Evolutionary conservation across 2,888 invertebrate species (phyloP).

Genomic region (Macrosoma leucophasiata): DNA sequence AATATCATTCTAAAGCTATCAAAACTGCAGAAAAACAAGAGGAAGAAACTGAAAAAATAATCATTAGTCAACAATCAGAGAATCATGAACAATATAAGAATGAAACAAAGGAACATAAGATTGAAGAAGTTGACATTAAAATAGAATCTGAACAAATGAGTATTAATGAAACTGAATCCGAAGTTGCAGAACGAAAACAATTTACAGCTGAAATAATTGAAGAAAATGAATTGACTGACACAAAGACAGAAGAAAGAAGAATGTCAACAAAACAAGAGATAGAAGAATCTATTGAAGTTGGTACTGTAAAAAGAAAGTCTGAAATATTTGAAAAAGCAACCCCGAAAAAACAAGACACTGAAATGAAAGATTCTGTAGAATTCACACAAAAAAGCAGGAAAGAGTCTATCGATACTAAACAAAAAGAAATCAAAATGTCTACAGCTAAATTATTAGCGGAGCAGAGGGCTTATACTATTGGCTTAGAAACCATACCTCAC

Average conservation of each 20-base stretch:
- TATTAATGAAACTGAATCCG: slow-evolving; percentile 10
- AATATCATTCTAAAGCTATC: no score
- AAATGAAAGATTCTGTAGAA: slow-evolving; percentile 12
- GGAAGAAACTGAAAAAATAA: no score
- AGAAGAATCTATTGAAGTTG: slow-evolving; percentile 33
- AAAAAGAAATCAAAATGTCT: slow-evolving; percentile 17
- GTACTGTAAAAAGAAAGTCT: slow-evolving; percentile 32
- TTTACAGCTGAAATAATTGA: slow-evolving; percentile 24
- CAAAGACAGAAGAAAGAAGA: slow-evolving; percentile 31
- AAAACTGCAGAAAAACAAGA: no score
- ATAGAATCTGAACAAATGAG: slow-evolving; percentile 12
- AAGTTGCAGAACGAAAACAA: slow-evolving; percentile 15
- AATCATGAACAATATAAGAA: no score
- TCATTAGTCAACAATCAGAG: no score
- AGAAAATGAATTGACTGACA: slow-evolving; percentile 23
- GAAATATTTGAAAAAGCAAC: slow-evolving; percentile 23
- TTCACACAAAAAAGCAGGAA: slow-evolving; percentile 12
- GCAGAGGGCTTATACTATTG: slow-evolving; percentile 47
- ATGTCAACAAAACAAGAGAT: slow-evolving; percentile 30
- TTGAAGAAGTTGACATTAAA: slow-evolving; percentile 11
- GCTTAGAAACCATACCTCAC: slow-evolving; percentile 57
- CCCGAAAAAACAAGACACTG: slow-evolving; percentile 10
- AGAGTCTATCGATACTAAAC: slow-evolving; percentile 1
- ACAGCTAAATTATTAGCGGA: slow-evolving; percentile 36
- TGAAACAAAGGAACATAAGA: no score